phyloP scores from a whole-genome alignment of 2,113 vertebrate species.

The Brachypteracias leptosomus region DNA sequence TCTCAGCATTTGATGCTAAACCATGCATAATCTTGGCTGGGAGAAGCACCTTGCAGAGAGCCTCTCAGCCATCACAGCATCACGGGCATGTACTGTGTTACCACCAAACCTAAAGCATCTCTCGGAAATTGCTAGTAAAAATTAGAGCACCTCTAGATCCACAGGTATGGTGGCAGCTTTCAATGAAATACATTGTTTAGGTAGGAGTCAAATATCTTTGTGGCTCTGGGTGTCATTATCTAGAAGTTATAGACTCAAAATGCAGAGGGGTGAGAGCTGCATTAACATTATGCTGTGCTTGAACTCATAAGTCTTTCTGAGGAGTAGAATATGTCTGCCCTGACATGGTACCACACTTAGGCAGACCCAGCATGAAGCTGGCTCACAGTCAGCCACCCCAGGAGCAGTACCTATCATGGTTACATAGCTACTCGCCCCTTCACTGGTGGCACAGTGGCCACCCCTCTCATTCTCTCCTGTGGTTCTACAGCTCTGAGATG shows the following conservation, averaged over 20 bases:
- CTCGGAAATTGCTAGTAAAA: not conserved
- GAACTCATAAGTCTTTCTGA: not conserved
- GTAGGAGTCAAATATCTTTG: not conserved
- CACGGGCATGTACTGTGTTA: rapidly evolving
- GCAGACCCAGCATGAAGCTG: not conserved
- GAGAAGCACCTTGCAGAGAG: not conserved
- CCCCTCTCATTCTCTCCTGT: not conserved
- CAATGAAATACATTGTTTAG: not conserved
- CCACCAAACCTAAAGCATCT: not conserved
- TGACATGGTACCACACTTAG: rapidly evolving
- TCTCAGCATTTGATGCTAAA: not conserved
- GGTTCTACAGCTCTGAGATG: not conserved
- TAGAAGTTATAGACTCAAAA: not conserved
- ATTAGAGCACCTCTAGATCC: not conserved
- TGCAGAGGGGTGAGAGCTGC: not conserved
- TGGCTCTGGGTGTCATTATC: not conserved
- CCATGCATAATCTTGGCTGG: not conserved
- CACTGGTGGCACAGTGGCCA: rapidly evolving
- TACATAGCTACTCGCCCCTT: not conserved
- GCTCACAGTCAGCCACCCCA: not conserved
- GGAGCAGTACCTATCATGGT: not conserved
- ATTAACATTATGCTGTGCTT: not conserved
- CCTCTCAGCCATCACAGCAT: not conserved
- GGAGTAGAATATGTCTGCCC: not conserved
- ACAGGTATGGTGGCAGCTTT: not conserved